Base-by-base conservation (phyloP, 2,888 invertebrate genomes). In the Cryptus armator region DNA sequence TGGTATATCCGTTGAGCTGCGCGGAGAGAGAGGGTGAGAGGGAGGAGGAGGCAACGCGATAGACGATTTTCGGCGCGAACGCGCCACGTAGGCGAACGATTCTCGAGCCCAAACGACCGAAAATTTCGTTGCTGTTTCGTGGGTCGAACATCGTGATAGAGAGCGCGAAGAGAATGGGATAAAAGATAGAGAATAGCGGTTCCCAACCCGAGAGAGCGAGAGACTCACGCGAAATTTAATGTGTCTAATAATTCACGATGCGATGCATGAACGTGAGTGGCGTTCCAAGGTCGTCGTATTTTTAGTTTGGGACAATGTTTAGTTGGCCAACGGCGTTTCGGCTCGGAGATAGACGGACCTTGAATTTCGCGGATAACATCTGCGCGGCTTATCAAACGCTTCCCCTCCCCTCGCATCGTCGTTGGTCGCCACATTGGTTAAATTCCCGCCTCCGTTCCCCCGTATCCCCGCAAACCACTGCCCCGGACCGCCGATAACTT, bases 361-460 rank as follows among this genome's bases (percentile, higher is more conserved):
- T 94, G 93, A 94, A 93, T 91, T 93, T 92, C 86, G 91, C 91
- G 93, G 93, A 94, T 94, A 93, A 93, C 93, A 94, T 94, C 93
- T 94, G 93, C 91, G 14, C 89, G 89, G 89, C 92, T 93, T 93
- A 93, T 93, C 93, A 91, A 89, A 86, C 87, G 88, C 85, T 70
- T 24, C 67, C 74, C 14, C 74, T 62, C 3, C 75, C 70, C 4
- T 43, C 48, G 16, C 62, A 75, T 24, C 68, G 72, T 51, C 67
- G 71, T 78, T 70, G 82, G 72, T 80, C 81, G 70, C 62, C 70
- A 9, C 37, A 37, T 70, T 62, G 29, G 51, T 64, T 56, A 12
- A 19, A 16, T 44, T 19, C 5, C 70, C 48, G 51, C 59, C 37
- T 29, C 7, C n/a, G 2, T 16, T 19, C 66, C 16, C 66, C 14